Evolutionary conservation across 2,888 invertebrate genomes (phyloP).

Genomic region (Tubulanus polymorphus): DNA sequence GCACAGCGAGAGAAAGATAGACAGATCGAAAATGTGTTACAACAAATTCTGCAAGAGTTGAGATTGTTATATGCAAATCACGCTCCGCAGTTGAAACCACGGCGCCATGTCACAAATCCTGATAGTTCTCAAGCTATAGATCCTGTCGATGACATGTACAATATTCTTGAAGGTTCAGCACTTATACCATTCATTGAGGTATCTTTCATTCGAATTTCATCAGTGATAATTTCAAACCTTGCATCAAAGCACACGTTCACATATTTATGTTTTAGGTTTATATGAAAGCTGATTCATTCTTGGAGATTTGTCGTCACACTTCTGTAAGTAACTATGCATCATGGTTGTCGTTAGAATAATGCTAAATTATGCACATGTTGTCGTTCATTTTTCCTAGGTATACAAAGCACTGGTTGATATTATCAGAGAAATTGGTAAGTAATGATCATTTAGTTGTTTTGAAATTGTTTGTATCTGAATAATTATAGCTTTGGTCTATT

Average conservation of each 20-base stretch:
- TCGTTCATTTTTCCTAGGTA: slow-evolving; percentile 28
- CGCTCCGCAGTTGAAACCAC: slow-evolving; percentile 30
- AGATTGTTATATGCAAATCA: slow-evolving; percentile 32
- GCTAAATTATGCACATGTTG: no score
- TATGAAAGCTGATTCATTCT: slow-evolving; percentile 41
- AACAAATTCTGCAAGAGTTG: slow-evolving; percentile 34
- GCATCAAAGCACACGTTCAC: not conserved
- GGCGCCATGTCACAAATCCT: slow-evolving; percentile 9
- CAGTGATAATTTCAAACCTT: not conserved
- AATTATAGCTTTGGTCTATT: slow-evolving; percentile 2
- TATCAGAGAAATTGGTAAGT: slow-evolving; percentile 37
- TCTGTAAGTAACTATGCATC: slow-evolving; percentile 37
- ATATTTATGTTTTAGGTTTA: slow-evolving; percentile 27
- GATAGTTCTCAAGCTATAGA: slow-evolving; percentile 24
- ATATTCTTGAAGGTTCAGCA: slow-evolving; percentile 42
- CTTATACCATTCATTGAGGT: slow-evolving; percentile 44
- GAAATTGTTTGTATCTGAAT: not conserved
- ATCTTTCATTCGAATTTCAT: not conserved
- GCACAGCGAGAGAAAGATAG: slow-evolving; percentile 51
- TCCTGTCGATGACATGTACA: slow-evolving; percentile 35
- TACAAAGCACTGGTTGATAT: slow-evolving; percentile 39
- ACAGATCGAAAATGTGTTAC: slow-evolving; percentile 38
- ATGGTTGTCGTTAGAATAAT: no score
- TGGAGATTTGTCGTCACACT: slow-evolving; percentile 48
- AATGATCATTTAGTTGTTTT: not conserved